phyloP scores from a whole-genome alignment of 2,113 vertebrate genomes.

The Tricholaema leucomelas region DNA sequence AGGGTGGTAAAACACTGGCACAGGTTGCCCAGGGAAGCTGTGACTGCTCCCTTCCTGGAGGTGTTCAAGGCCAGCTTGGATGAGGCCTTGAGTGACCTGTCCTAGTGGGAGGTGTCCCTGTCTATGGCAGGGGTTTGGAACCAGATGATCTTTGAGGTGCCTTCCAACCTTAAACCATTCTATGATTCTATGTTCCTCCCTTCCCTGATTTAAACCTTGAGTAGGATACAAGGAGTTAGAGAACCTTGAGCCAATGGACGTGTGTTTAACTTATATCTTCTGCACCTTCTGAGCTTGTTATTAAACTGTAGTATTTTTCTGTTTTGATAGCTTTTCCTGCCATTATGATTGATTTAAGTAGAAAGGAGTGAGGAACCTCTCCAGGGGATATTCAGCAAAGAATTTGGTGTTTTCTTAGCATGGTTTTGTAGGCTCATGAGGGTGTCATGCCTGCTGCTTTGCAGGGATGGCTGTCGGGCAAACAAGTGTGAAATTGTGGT shows the following conservation, averaged over 20 bases:
- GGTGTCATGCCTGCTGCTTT: background rate
- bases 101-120: no score
- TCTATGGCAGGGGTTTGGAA: no score
- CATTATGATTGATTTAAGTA: background rate
- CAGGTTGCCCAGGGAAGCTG: no score
- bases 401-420: background rate
- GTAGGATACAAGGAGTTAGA: background rate
- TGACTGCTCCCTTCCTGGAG: no score
- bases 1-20: no score
- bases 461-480: background rate
- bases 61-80: no score
- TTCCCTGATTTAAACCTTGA: background rate
- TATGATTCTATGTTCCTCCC: no score
- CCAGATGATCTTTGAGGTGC: no score
- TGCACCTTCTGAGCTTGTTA: background rate
- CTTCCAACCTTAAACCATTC: no score
- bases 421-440: background rate
- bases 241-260: background rate
- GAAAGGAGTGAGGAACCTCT: background rate
- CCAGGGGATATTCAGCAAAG: background rate
- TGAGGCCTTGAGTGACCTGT: no score
- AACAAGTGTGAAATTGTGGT: background rate
- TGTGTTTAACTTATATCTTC: background rate
- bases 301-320: background rate
- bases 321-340: background rate